Conservation (phyloP, 1,140 invertebrate species). For the Theocolax elegans region DNA sequence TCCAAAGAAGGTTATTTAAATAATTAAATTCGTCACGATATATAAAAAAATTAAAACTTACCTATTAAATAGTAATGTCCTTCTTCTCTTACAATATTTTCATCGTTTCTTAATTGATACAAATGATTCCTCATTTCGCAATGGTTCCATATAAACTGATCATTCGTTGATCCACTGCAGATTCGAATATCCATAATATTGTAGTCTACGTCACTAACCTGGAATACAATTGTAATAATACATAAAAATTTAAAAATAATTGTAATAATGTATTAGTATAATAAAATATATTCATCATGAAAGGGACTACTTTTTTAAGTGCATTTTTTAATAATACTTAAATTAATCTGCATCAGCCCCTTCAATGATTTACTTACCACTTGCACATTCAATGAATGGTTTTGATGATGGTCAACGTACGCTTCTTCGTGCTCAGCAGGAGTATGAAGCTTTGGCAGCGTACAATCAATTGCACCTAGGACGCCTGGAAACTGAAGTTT, state of each 20-base stretch:
- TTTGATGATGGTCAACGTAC: not conserved
- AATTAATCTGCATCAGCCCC: no score
- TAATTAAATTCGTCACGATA: no score
- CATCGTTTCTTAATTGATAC: not conserved
- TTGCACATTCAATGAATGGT: not conserved
- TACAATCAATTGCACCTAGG: no score
- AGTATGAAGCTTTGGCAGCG: conserved; percentile 68
- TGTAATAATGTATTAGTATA: not conserved
- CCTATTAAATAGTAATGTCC: not conserved
- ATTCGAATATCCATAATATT: not conserved
- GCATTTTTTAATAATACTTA: no score
- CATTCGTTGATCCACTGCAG: not conserved
- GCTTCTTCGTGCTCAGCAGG: conserved; percentile 47
- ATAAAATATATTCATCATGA: no score
- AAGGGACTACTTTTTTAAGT: no score
- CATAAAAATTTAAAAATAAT: no score
- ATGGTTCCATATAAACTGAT: not conserved
- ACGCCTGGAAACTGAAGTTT: no score
- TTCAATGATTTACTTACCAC: not conserved
- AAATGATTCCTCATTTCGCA: not conserved
- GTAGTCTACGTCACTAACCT: not conserved
- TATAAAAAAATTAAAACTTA: no score
- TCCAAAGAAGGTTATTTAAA: no score
- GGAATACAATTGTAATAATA: not conserved
- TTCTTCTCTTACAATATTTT: not conserved